Conservation (phyloP, 2,113 vertebrate genomes). For the Anseranas semipalmata region DNA sequence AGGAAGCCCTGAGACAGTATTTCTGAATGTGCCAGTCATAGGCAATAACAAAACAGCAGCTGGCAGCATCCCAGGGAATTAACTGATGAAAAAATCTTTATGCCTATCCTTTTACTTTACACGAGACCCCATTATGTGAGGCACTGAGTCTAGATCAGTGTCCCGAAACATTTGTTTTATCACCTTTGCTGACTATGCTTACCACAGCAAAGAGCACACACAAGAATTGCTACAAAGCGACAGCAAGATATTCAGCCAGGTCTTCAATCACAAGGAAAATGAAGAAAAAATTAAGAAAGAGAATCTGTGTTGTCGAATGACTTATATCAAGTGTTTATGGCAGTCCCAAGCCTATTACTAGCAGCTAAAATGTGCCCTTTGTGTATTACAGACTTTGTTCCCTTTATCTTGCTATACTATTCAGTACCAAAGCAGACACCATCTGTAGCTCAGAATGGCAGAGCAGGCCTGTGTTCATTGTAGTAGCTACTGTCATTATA, state of each 20-base stretch:
- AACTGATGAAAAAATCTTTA: conserved; percentile 9
- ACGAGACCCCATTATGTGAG: not conserved
- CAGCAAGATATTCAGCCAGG: not conserved
- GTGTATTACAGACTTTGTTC: not conserved
- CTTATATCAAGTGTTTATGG: not conserved
- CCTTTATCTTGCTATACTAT: conserved; percentile 1
- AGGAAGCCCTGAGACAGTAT: not conserved
- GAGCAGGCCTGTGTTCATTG: not conserved
- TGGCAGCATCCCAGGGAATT: conserved; percentile 15
- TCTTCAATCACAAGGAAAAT: not conserved
- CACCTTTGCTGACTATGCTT: conserved; percentile 20
- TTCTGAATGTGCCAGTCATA: not conserved
- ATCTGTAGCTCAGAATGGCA: not conserved
- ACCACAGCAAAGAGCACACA: not conserved
- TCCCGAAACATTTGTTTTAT: conserved; percentile 13
- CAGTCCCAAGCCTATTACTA: conserved; percentile 34
- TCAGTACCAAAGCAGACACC: conserved; percentile 7
- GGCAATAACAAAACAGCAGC: not conserved
- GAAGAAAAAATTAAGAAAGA: not conserved
- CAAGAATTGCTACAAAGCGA: not conserved
- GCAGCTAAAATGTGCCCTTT: conserved; percentile 9
- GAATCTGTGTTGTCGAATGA: not conserved
- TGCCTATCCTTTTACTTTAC: not conserved
- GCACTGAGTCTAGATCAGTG: not conserved
- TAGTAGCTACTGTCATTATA: not conserved